These are phyloP conservation scores for Brachycybe producta DNA, from an alignment of 2,888 invertebrate species.

Conservation along the genomic window DNA sequence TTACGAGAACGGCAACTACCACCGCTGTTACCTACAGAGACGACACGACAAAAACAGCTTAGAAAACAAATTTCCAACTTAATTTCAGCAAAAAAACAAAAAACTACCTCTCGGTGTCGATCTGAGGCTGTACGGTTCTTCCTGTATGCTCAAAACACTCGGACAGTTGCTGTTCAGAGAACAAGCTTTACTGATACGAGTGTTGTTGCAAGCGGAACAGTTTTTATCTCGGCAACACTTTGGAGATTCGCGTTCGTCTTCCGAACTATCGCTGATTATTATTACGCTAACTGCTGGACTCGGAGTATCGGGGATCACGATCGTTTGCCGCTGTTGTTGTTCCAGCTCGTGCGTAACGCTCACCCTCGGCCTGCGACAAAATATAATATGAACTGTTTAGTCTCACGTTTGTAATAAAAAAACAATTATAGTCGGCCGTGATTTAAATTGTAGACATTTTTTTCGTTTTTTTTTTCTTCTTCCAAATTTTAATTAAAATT, in stretches of 20 bases:
- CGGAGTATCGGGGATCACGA: slow-evolving; percentile 89
- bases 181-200: slow-evolving; percentile 20
- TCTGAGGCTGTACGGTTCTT: slow-evolving; percentile 17
- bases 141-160: slow-evolving; percentile 21
- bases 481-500: too few species aligned
- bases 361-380: not conserved
- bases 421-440: too few species aligned
- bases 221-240: slow-evolving; percentile 29
- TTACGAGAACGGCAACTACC: slow-evolving; percentile 42
- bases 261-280: slow-evolving; percentile 89
- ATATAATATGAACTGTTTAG: not conserved
- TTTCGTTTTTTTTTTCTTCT: too few species aligned
- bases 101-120: slow-evolving; percentile 13
- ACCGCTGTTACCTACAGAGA: slow-evolving; percentile 2
- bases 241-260: slow-evolving; percentile 46
- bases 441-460: too few species aligned
- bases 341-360: slow-evolving; percentile 25
- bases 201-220: slow-evolving; percentile 27
- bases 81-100: not conserved
- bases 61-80: not conserved
- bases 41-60: too few species aligned
- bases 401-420: too few species aligned
- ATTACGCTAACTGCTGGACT: slow-evolving; percentile 90
- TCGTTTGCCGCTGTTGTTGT: slow-evolving; percentile 58
- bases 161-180: slow-evolving; percentile 21